Conservation (phyloP, 2,888 invertebrate species). For the Thysanoteuthis rhombus region DNA sequence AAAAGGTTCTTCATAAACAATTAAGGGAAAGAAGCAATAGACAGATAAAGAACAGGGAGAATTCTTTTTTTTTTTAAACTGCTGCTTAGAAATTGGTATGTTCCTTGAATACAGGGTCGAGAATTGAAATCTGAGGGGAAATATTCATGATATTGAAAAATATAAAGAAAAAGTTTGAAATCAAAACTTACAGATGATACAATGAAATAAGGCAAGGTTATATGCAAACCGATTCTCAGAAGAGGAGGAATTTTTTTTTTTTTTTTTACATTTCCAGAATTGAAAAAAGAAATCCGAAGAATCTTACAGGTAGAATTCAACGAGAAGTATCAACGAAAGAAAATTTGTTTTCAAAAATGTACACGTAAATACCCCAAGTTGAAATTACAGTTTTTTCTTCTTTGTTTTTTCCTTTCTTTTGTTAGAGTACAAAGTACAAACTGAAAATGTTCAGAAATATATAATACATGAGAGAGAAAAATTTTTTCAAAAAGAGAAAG, state of each 20-base stretch:
- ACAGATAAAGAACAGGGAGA: background rate
- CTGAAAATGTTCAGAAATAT: background rate
- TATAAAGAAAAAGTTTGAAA: background rate
- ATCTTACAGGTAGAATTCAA: background rate
- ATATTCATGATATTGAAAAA: background rate
- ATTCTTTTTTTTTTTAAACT: background rate
- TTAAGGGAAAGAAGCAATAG: background rate
- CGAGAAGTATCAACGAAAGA: background rate
- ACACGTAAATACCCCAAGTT: background rate
- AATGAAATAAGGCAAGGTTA: background rate
- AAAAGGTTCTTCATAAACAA: background rate
- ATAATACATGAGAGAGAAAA: background rate
- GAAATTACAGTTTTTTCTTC: background rate
- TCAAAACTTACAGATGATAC: background rate
- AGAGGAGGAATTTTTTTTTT: background rate
- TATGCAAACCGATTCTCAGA: background rate
- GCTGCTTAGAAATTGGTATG: background rate
- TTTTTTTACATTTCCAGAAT: background rate
- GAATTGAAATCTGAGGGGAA: background rate
- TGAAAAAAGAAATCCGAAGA: background rate
- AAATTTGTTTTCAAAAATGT: background rate
- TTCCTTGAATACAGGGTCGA: background rate
- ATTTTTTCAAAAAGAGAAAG: background rate
- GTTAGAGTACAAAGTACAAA: background rate
- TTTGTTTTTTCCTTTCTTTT: background rate